Base-by-base conservation (phyloP, 2,888 invertebrate species). In the Ectemnius lituratus region DNA sequence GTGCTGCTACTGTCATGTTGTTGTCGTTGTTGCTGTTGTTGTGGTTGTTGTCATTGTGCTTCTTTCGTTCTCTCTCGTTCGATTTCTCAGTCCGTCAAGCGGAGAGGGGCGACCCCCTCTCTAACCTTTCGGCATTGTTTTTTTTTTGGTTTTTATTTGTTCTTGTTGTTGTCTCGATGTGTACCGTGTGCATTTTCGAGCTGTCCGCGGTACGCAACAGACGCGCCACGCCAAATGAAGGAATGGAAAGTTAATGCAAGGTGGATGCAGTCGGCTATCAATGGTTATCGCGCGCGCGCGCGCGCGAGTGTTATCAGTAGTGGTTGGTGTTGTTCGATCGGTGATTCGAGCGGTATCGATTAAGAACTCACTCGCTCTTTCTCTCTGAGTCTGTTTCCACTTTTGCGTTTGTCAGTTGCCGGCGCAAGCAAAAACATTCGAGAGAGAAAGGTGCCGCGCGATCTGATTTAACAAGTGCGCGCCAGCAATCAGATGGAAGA, bases 161-260 rank as follows among this genome's bases (percentile, higher is more conserved):
- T 70, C 67, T 72, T 77, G 47, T 47, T 47, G 47, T 47, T 16
- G n/a, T 13, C 52, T 52, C 52, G 52, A 16, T 14, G 52, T 52
- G 52, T 16, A 13, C 47, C n/a, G 75, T 79, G 80, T 78, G 81
- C 71, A 70, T 80, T 75, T 81, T 75, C 70, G 65, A 73, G 73
- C 74, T 77, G 70, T 76, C 61, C 62, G 62, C 52, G 61, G 74
- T 70, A 20, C 20, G 20, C 20, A 8, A 37, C 8, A 3, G 37
- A 11, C 67, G 70, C 64, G 2, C 0, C 49, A 61, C 66, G 70
- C 71, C 28, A 82, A 83, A 80, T 70, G 57, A 74, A 70, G 63
- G 74, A 79, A 82, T 70, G 58, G 62, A 70, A 75, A 72, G 45
- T 71, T 58, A 71, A 64, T 61, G 66, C 70, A 67, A 73, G 63